These are phyloP conservation scores for Aplysina aerophoba DNA, from an alignment of 37 sponge, comb jelly and placozoan genomes.

Conservation along the genomic window DNA sequence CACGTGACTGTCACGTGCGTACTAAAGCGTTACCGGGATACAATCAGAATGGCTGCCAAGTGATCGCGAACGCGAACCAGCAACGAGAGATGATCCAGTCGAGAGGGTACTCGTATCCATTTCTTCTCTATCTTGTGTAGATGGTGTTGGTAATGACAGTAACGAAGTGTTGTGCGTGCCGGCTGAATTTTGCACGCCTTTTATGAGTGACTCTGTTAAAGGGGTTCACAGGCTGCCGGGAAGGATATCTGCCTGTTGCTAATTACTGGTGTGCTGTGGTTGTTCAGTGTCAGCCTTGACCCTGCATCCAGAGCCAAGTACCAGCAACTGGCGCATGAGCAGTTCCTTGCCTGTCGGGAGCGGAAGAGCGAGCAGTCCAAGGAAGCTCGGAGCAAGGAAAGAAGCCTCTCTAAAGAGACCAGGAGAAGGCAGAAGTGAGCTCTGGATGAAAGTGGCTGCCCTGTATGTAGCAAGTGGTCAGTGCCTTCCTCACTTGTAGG, in stretches of 20 bases:
- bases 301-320: constrained; percentile 45
- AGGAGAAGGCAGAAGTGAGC: constrained; percentile 62
- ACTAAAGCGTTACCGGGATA: neutral
- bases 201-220: no score
- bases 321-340: constrained; percentile 49
- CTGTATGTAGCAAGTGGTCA: neutral
- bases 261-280: no score
- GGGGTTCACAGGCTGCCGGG: no score
- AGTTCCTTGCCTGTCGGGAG: constrained; percentile 5
- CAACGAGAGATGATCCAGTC: constrained; percentile 27
- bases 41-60: constrained; percentile 25
- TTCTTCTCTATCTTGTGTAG: neutral
- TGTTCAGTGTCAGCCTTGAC: neutral
- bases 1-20: neutral
- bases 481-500: constrained; percentile 7
- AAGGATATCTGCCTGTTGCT: no score
- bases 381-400: constrained; percentile 33
- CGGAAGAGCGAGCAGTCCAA: neutral
- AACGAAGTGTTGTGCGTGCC: neutral
- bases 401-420: constrained; percentile 67
- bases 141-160: constrained; percentile 1
- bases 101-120: constrained; percentile 84
- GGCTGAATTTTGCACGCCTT: no score
- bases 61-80: neutral
- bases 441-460: neutral